Evolutionary conservation across 2,888 invertebrate genomes (phyloP), one percentile per base, ranked within the genome.

Genomic region (Apotomis turbidana): DNA sequence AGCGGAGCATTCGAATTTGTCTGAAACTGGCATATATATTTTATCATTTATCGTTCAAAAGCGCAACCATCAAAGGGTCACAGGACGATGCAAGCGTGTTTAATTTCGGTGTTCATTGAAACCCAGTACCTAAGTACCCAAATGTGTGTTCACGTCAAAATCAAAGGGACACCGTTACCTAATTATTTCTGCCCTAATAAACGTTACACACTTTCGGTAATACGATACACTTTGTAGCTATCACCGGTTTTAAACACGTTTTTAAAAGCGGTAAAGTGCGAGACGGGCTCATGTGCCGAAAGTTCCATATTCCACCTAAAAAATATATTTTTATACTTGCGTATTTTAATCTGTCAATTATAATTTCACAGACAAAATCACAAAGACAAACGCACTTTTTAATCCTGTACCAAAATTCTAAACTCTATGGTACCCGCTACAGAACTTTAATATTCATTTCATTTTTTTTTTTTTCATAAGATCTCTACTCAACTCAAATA

Each of bases 151-250:
- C 55, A 57, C 66, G 36, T 49, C 57, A 67, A 67, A 66, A 70
- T 64, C 59, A 70, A 70, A 70, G 70, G 59, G 70, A 59, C 52
- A 10, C 49, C 57, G 57, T 62, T 52, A 63, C 62, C 62, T 13
- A 66, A 54, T 70, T 44, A 70, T 54, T 55, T 54, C 52, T 59
- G 59, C 64, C 64, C 70, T 66, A 70, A 70, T 70, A 52, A 64
- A 6, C 52, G 41, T 44, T 15, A 70, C 70, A 70, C 64, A 59
- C 59, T 60, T 58, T 36, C 44, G 52, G 70, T 59, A 64, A 70
- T 54, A 6, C 36, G 64, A 70, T 66, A 64, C 36, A 51, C 63
- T 4, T 63, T 49, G 63, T 54, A 59, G 1, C 46, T 55, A 44
- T 49, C 69, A 12, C 54, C 54, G 61, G 38, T 46, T 12, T 62